phyloP scores from a whole-genome alignment of 2,888 invertebrate genomes.

The Hermaeophaga mercurialis region DNA sequence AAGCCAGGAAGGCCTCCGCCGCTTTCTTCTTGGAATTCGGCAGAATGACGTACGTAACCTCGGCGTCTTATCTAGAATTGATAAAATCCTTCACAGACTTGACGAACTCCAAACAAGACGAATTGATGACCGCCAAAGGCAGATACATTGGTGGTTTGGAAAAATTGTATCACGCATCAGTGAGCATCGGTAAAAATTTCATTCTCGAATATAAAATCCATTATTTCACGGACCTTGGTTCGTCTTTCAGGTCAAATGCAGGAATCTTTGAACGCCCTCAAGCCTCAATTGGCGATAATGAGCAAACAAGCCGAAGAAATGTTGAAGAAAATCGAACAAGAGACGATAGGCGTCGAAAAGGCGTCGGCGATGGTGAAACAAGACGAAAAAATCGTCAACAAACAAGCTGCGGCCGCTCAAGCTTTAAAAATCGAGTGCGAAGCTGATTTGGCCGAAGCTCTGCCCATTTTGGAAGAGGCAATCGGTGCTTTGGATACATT shows the following conservation, averaged over 20 bases:
- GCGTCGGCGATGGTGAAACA: constrained; percentile 79
- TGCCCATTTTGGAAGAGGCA: constrained; percentile 80
- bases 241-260: constrained; percentile 72
- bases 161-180: constrained; percentile 76
- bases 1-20: constrained; percentile 67
- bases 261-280: constrained; percentile 70
- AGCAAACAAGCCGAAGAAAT: constrained; percentile 75
- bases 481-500: constrained; percentile 80
- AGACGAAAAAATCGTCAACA: constrained; percentile 87
- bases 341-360: constrained; percentile 77
- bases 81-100: constrained; percentile 77
- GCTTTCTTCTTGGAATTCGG: constrained; percentile 70
- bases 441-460: constrained; percentile 86
- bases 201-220: no score
- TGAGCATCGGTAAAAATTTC: constrained; percentile 74
- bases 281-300: constrained; percentile 76
- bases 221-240: no score
- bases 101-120: constrained; percentile 74
- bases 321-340: constrained; percentile 76
- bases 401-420: constrained; percentile 83
- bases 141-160: constrained; percentile 65
- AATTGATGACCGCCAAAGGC: constrained; percentile 72
- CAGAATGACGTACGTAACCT: constrained; percentile 81
- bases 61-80: constrained; percentile 82
- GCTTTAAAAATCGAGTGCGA: constrained; percentile 89